phyloP scores from a whole-genome alignment of 2,113 vertebrate species.

The Sinocyclocheilus anophthalmus region DNA sequence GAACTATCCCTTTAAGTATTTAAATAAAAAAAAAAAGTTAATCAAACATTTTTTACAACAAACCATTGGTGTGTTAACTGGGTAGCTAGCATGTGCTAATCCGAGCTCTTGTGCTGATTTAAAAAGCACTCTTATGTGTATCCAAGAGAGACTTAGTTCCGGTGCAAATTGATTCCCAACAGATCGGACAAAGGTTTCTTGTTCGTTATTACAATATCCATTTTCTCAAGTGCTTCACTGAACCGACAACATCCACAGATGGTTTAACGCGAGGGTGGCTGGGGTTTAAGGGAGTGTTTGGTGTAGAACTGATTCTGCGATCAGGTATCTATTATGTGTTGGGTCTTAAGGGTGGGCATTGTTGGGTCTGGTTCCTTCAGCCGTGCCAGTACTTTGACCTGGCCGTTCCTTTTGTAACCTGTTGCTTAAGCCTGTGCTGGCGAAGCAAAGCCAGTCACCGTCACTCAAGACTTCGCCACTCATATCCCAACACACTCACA shows the following conservation, averaged over 20 bases:
- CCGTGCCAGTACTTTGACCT: constrained; percentile 43
- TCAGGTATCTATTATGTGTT: constrained; percentile 34
- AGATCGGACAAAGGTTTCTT: constrained; percentile 27
- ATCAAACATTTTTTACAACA: not conserved
- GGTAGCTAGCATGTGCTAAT: not conserved
- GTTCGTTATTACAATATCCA: constrained; percentile 17
- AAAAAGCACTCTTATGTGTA: not conserved
- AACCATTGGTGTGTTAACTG: not conserved
- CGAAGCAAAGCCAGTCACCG: constrained; percentile 26
- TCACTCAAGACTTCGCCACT: constrained; percentile 21
- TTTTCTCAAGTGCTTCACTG: not conserved
- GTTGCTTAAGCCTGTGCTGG: constrained; percentile 53
- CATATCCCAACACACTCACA: constrained; percentile 27
- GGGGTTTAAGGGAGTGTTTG: not conserved
- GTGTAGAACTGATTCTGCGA: constrained; percentile 10
- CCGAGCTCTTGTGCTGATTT: not conserved
- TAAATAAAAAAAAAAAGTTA: too few species aligned
- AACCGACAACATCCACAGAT: not conserved
- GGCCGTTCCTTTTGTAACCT: constrained; percentile 41
- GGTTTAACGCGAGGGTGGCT: not conserved
- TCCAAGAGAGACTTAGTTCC: constrained; percentile 15
- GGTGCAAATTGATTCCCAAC: constrained; percentile 3
- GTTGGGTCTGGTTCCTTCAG: constrained; percentile 36
- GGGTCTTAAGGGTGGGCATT: constrained; percentile 48
- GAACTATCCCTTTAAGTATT: too few species aligned